phyloP scores from a whole-genome alignment of 2,888 invertebrate species.

The Caenorhabditis panamensis region DNA sequence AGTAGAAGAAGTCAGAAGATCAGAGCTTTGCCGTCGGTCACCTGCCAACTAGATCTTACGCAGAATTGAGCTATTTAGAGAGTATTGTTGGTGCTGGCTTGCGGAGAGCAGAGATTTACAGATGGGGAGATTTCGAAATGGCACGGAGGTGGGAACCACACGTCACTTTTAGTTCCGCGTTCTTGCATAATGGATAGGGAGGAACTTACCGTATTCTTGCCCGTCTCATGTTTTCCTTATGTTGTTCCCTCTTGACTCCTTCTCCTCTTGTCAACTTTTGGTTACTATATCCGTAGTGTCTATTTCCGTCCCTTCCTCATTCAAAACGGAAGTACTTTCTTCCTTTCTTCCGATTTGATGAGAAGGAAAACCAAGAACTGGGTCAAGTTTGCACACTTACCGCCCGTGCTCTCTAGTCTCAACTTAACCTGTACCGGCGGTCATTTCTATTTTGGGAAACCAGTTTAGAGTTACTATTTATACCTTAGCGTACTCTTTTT shows the following conservation, averaged over 20 bases:
- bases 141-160: neutral
- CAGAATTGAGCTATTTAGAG: conserved; percentile 4
- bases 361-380: neutral
- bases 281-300: neutral
- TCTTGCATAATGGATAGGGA: neutral
- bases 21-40: neutral
- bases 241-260: neutral
- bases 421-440: neutral
- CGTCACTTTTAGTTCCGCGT: neutral
- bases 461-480: conserved; percentile 14
- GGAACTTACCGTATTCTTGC: neutral
- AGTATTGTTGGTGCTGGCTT: too few species aligned
- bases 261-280: neutral
- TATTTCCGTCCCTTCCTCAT: conserved; percentile 17
- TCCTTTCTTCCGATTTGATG: conserved; percentile 12
- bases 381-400: conserved; percentile 32
- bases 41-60: neutral
- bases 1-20: conserved; percentile 6
- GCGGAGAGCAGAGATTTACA: neutral
- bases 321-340: conserved; percentile 23
- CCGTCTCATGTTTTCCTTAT: neutral
- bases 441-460: conserved; percentile 18
- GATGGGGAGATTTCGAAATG: neutral
- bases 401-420: neutral
- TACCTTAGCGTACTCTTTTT: neutral